Evolutionary conservation across 2,888 invertebrate species (phyloP).

Genomic region (Coleophora flavipennella): DNA sequence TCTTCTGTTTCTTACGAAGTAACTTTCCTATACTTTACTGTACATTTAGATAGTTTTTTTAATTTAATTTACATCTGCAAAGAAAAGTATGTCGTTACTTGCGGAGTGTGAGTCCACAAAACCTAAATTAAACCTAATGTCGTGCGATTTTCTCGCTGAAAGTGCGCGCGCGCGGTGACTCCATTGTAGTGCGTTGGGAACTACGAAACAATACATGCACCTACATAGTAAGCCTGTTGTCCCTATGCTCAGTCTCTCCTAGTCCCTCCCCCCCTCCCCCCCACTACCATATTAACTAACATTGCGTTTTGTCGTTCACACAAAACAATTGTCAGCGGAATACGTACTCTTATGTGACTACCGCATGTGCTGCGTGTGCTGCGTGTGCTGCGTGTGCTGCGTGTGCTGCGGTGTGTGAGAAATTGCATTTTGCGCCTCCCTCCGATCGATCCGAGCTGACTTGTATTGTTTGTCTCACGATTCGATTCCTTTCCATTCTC

Average conservation of each 20-base stretch:
- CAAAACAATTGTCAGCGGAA: constrained; percentile 54
- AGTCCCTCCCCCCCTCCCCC: too few relatives aligned
- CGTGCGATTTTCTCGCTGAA: constrained; percentile 38
- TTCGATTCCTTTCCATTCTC: constrained; percentile 51
- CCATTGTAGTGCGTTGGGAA: constrained; percentile 41
- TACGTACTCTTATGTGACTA: constrained; percentile 23
- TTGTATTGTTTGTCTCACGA: constrained; percentile 59
- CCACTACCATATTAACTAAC: constrained; percentile 41
- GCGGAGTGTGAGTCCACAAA: too few relatives aligned
- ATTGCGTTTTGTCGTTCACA: constrained; percentile 47
- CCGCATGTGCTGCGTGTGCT: constrained; percentile 16
- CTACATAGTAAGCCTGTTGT: constrained; percentile 38
- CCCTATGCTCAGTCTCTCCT: constrained; percentile 46
- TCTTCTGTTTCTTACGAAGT: too few relatives aligned
- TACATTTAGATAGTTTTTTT: too few relatives aligned
- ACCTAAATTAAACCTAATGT: constrained; percentile 13
- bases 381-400: constrained; percentile 16
- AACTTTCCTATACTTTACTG: too few relatives aligned
- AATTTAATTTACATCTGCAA: too few relatives aligned
- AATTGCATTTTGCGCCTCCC: constrained; percentile 37
- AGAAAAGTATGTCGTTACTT: too few relatives aligned
- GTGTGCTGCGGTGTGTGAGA: constrained; percentile 45
- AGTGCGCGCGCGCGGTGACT: constrained; percentile 15
- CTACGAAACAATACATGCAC: constrained; percentile 23
- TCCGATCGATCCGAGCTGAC: constrained; percentile 22